Percentiles rank a stretch among this genome's conserved stretches.
Conservation (phyloP, 1,140 invertebrate species). For the Pentalonia nigronervosa region DNA sequence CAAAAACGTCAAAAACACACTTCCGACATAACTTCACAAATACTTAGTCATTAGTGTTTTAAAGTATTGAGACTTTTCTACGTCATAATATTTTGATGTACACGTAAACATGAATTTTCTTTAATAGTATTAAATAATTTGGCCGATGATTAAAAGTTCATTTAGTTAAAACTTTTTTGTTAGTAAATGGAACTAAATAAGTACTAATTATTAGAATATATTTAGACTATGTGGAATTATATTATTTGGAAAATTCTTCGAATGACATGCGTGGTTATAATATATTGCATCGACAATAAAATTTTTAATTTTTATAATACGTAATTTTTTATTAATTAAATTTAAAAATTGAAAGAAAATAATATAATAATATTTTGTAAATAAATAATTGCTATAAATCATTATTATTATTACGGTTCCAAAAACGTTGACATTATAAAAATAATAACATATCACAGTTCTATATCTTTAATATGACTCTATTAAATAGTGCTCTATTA, state of each 20-base stretch:
- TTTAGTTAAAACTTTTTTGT: not conserved
- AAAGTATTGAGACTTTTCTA: not conserved
- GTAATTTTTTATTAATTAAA: not conserved
- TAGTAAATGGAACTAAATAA: slow-evolving; percentile 22
- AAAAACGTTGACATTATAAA: not conserved
- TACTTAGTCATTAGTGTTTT: not conserved
- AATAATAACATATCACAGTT: not conserved
- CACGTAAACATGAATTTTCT: not conserved
- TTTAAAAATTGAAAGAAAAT: not conserved
- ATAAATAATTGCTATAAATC: not conserved
- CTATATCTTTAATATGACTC: not conserved
- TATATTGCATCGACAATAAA: not conserved
- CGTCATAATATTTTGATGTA: not conserved
- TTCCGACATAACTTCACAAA: not conserved
- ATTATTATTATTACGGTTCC: not conserved
- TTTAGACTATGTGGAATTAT: not conserved
- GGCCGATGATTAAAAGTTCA: not conserved
- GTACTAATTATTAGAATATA: not conserved
- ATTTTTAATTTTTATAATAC: not conserved
- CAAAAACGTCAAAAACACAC: slow-evolving; percentile 26
- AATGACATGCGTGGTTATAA: not conserved
- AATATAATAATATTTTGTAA: not conserved
- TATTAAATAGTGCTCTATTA: not conserved
- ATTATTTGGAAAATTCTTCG: not conserved
- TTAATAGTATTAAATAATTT: not conserved